Evolutionary conservation across 2,113 vertebrate genomes (phyloP), one percentile per base, ranked within the genome.

Genomic region (Felis catus): DNA sequence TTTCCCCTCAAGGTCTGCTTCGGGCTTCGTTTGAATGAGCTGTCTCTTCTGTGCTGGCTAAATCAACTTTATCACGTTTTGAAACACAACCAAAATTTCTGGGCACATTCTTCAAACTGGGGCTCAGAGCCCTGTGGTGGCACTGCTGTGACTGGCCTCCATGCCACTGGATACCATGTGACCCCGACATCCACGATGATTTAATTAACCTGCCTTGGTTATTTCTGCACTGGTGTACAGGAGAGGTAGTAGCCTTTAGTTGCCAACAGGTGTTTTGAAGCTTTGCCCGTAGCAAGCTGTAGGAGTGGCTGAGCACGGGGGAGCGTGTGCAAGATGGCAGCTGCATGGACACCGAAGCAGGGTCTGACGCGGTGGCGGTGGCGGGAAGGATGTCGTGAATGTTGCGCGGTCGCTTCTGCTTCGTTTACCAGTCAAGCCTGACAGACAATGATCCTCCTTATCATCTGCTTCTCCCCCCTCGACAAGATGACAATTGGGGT

Each of bases 401-500:
- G 74, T 88, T 58, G 13, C 29, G 11, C 7, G 16, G 58, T 84
- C 53, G 29, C 51, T 95, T 94, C 51, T 85, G 61, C 48, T 91
- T 92, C 89, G 79, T 65, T 97, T 90, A 65, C 68, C 65, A 94
- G 58, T 88, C 66, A 94, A 63, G 88, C 79, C 12, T 96, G 73
- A n/a, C 74, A 74, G 80, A 92, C 83, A 41, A n/a, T 78, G 71
- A 73, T 83, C n/a, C 33, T 95, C 80, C 45, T 89, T 95, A 79
- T 70, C 82, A 92, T 97, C 95, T 94, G 74, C 48, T 94, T 96
- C 63, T 53, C 58, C 78, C 96, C 66, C 73, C 65, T 89, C 80
- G 70, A 71, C 21, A 95, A 86, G 76, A 78, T 78, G 82, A 87
- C 73, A 78, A 10, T 88, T 71, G 65, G 36, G 25, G 70, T 83